Evolutionary conservation across 2,888 invertebrate genomes (phyloP), one percentile per base, ranked within the genome.

Genomic region (Leptopterna dolabrata): DNA sequence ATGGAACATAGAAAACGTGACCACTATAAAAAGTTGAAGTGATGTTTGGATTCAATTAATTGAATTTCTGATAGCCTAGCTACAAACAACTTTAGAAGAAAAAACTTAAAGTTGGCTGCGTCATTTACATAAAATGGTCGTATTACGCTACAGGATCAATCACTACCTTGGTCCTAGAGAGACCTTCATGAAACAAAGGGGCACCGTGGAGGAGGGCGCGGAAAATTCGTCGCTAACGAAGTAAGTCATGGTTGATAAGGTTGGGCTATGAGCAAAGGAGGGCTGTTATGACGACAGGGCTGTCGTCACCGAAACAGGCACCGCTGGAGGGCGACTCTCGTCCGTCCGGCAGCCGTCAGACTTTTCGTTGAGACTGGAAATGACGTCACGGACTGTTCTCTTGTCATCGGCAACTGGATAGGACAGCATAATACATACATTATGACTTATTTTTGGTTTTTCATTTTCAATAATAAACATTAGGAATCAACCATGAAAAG

Each of bases 361-460:
- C 51, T 81, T 81, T 30, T 81, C 81, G 14, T 81, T 51, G 0
- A 81, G 81, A 51, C 81, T 81, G 27, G 81, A 81, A 55, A 81
- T 81, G 29, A 81, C 81, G 30, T 81, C 81, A 30, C 81, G 81
- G 7, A 81, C 81, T 16, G 81, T 81, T 41, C 81, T 36, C 24
- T 55, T 51, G 55, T 81, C 81, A 0, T 27, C 78, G 24, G 63
- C 63, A 63, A 63, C 63, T 63, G 24, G 24, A 63, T 24, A 55
- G 13, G 9, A 4, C 55, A n/a, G 36, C 36, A 36, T 4, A 36
- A 36, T 36, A 7, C n/a, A n/a, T n/a, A n/a, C n/a, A n/a, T n/a
- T n/a, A n/a, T n/a, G n/a, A n/a, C n/a, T n/a, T n/a, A n/a, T n/a
- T n/a, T n/a, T n/a, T n/a, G n/a, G n/a, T n/a, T n/a, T n/a, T n/a